Evolutionary conservation across 2,797 vertebrate genomes (phyloP), one percentile per base, ranked within the genome.

Genomic region (Anniella stebbinsi): DNA sequence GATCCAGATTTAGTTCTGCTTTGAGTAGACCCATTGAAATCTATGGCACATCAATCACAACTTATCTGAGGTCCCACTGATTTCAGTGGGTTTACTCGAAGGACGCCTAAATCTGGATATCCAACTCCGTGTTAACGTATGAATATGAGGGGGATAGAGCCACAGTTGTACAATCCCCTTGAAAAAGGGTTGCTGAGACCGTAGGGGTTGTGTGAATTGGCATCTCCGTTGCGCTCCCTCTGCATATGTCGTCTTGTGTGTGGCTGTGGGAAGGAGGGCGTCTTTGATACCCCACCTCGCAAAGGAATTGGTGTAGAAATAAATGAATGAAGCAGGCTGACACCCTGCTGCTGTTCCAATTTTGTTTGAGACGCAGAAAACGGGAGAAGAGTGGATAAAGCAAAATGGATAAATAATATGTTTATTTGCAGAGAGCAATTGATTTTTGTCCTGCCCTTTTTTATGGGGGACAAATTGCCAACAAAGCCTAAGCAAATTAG

Each of bases 401-500:
- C 90, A 45, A 90, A 1, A 87, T 88, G 10, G 25, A 0, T 60
- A 92, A 41, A 30, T 91, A 41, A 30, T 91, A 3, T 84, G 93
- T 84, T 90, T 6, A 51, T 92, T 92, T 15, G 2, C 84, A 10
- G 69, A 69, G 63, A 4, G 5, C 89, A 91, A 91, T 94, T 87
- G 90, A 93, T 88, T n/a, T 1, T 92, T 91, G 13, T 91, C 33
- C 51, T 36, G 4, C n/a, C 10, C 25, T 72, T 88, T 45, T 95
- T 93, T 91, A 88, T 57, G 1, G 25, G 30, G 78, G 51, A 76
- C 91, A 69, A 92, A 92, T 85, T 78, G 45, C 21, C 77, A 87
- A 77, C 84, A 33, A 76, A 93, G 80, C 92, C 84, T 60, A 76
- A 93, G 80, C 92, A 87, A 91, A 91, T 93, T 72, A 54, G 0